Evolutionary conservation across 2,888 invertebrate species (phyloP), one percentile per base, ranked within the genome.

Genomic region (Eupithecia pulchellata): DNA sequence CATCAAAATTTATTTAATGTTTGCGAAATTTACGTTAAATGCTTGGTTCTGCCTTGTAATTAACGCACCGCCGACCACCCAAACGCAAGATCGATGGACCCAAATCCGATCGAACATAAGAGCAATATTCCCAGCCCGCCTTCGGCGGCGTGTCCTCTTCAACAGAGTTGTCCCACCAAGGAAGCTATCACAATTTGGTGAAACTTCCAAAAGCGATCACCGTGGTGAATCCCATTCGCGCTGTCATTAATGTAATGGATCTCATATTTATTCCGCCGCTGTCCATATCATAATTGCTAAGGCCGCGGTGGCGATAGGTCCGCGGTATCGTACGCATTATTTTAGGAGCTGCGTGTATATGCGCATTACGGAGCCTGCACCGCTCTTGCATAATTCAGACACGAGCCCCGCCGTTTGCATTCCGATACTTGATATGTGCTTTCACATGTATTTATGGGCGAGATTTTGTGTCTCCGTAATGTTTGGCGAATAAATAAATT

Each of bases 371-470:
- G 89, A 86, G 86, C 84, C 84, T 84, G 88, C 85, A 85, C 85
- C 84, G 86, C 86, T 84, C 91, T 93, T 94, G 93, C 93, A 94
- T 94, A 94, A 94, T 94, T 91, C 93, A 93, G 91, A 86, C 92
- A 88, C 92, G 90, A 90, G 90, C 86, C 86, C 89, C 88, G 91
- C 91, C 88, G 93, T 93, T 92, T 93, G 93, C 93, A 93, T 93
- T 93, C 92, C 91, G 92, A 93, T 93, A 93, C 93, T 92, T 92
- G 93, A 93, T 93, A 93, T 93, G 93, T 93, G 93, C 91, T 93
- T 92, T 91, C 92, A 92, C 92, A 93, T 94, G 93, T 94, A 93
- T 94, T 93, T 94, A 94, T 93, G 93, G 92, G 92, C 93, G 89
- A 92, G 93, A 93, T 93, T 94, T 93, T 92, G 93, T 94, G 93